Evolutionary conservation across 2,797 vertebrate genomes (phyloP).

Genomic region (Pangasius macronema): DNA sequence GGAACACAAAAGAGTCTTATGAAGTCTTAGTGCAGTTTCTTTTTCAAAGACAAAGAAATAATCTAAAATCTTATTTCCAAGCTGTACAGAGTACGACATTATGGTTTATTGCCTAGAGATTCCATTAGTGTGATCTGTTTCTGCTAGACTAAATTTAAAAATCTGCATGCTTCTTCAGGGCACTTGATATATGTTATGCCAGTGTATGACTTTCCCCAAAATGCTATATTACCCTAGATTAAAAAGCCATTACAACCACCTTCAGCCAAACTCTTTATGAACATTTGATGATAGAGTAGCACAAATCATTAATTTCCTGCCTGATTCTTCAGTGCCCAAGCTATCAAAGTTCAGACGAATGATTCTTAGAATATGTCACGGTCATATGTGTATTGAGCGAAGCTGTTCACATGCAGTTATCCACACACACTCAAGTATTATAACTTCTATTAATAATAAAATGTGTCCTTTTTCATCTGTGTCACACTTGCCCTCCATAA

Average conservation of each 20-base stretch:
- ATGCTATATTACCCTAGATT: conserved; percentile 11
- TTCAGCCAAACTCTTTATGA: conserved; percentile 22
- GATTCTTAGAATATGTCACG: neutral
- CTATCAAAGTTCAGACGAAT: neutral
- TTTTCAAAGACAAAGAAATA: neutral
- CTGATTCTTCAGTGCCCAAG: neutral
- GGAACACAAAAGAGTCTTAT: neutral
- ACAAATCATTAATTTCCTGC: conserved; percentile 31
- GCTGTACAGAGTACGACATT: neutral
- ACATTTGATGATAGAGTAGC: conserved; percentile 14
- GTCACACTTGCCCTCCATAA: neutral
- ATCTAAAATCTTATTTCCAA: neutral
- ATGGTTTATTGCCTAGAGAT: neutral
- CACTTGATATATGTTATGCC: neutral
- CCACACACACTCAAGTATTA: neutral
- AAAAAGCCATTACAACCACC: conserved; percentile 26
- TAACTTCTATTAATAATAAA: neutral
- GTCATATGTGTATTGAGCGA: neutral
- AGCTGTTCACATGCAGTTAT: too few species aligned
- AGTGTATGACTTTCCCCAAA: neutral
- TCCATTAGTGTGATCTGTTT: conserved; percentile 9
- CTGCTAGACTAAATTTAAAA: conserved; percentile 9
- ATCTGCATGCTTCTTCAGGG: conserved; percentile 1
- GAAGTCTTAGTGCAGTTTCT: neutral
- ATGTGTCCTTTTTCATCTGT: neutral